Evolutionary conservation across 2,797 vertebrate species (phyloP), one percentile per base, ranked within the genome.

Genomic region (Margarornis squamiger): DNA sequence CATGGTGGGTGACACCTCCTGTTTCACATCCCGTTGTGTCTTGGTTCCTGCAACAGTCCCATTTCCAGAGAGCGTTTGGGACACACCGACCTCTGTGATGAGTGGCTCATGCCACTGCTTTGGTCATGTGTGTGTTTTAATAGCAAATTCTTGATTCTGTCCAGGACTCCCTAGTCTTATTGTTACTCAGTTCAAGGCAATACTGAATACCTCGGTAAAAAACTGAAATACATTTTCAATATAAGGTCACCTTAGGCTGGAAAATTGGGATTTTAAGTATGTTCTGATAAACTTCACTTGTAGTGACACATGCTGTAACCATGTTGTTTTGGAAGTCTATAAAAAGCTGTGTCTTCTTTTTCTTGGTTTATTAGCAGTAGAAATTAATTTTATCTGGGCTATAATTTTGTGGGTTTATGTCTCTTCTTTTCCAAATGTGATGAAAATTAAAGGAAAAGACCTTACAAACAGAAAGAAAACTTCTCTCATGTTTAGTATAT

Each of bases 61-160:
- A 5, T 58, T 85, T 57, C 16, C 39, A 62, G 49, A 26, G 14
- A 67, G 26, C 6, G 11, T 12, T 68, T 57, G 7, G 54, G 38
- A 16, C 2, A 2, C 3, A 3, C 6, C 8, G 73, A n/a, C 14
- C 18, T 24, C 15, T 16, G 45, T 36, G 34, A n/a, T 0, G 1
- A 78, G 4, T 9, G 18, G 13, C 11, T 51, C 66, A 3, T 58
- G 26, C 8, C 6, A 2, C 4, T 4, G 0, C 9, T 82, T 52
- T 32, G 26, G 3, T 34, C 7, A 20, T 6, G 23, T 0, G 23
- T 0, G 0, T 51, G 18, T 73, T 77, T 70, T 57, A 74, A 30
- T 17, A 63, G 26, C 5, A 12, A 18, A 24, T 9, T 38, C 63
- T 58, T 55, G 29, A 43, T 61, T 74, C 77, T 67, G 2, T 43